These are phyloP conservation scores for Drosophila kokeensis DNA, from an alignment of 2,888 invertebrate species.

Conservation along the genomic window DNA sequence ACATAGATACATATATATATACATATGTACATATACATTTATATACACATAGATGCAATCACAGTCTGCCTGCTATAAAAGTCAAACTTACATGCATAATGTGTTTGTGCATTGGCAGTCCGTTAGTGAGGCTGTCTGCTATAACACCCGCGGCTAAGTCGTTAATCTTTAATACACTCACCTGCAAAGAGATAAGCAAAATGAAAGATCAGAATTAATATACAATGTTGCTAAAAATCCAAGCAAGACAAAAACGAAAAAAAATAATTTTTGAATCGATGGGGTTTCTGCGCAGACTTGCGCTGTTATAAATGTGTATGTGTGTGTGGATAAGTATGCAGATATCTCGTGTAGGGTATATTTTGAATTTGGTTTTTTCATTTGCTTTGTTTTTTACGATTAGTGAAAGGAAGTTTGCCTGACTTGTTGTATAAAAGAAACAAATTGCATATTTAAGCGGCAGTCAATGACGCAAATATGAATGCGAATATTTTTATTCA, in stretches of 20 bases:
- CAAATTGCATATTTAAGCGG: constrained; percentile 32
- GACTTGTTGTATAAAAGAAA: constrained; percentile 28
- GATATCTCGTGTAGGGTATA: constrained; percentile 13
- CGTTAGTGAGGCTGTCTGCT: constrained; percentile 1
- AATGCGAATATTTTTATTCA: not conserved
- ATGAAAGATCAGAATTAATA: constrained; percentile 20
- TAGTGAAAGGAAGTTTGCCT: constrained; percentile 47
- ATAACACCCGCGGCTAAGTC: constrained; percentile 39
- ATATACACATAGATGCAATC: not conserved
- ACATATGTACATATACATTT: not conserved
- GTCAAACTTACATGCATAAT: not conserved
- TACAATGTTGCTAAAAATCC: constrained; percentile 29
- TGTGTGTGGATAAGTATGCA: constrained; percentile 31
- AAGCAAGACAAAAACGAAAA: not conserved
- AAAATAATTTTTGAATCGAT: constrained; percentile 4
- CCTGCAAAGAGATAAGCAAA: constrained; percentile 65
- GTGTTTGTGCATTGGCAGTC: not conserved
- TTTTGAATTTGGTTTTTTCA: constrained; percentile 10
- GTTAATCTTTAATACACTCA: constrained; percentile 54
- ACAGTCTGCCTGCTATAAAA: not conserved
- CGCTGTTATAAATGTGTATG: not conserved
- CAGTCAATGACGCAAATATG: constrained; percentile 33
- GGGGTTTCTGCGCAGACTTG: constrained; percentile 34
- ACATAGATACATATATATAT: not conserved
- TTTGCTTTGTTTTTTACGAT: not conserved